Evolutionary conservation across 2,888 invertebrate species (phyloP).

Genomic region (Agonopterix subpropinquella): DNA sequence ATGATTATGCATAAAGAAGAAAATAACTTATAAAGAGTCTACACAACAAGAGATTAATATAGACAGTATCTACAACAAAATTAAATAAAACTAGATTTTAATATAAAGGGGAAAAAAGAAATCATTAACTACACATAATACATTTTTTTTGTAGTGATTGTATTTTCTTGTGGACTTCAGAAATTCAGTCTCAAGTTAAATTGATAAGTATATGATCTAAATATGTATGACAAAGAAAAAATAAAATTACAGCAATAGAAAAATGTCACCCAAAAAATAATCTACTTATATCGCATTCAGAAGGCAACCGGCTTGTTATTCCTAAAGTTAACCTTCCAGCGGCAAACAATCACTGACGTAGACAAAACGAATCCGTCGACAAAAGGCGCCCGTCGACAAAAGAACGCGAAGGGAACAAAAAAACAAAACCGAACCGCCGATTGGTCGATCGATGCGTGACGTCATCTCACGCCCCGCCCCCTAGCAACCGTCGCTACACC

Average conservation of each 20-base stretch:
- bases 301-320: constrained; percentile 39
- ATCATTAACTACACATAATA: too few species aligned
- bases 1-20: too few species aligned
- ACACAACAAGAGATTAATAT: too few species aligned
- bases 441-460: constrained; percentile 58
- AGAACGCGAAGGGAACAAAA: constrained; percentile 48
- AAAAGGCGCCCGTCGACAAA: constrained; percentile 57
- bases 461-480: constrained; percentile 66
- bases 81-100: too few species aligned
- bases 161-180: too few species aligned
- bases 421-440: constrained; percentile 41
- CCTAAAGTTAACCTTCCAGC: constrained; percentile 41
- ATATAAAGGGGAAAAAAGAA: too few species aligned
- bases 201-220: too few species aligned
- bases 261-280: constrained; percentile 6
- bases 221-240: neutral
- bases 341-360: constrained; percentile 42
- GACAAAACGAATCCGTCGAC: constrained; percentile 18
- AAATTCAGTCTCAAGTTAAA: too few species aligned
- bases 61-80: too few species aligned
- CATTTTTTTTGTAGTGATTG: too few species aligned
- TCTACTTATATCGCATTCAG: constrained; percentile 6
- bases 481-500: constrained; percentile 69
- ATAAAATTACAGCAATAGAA: neutral
- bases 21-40: too few species aligned